Conservation (phyloP, 2,113 vertebrate genomes). For the Thoracochromis brauschi region DNA sequence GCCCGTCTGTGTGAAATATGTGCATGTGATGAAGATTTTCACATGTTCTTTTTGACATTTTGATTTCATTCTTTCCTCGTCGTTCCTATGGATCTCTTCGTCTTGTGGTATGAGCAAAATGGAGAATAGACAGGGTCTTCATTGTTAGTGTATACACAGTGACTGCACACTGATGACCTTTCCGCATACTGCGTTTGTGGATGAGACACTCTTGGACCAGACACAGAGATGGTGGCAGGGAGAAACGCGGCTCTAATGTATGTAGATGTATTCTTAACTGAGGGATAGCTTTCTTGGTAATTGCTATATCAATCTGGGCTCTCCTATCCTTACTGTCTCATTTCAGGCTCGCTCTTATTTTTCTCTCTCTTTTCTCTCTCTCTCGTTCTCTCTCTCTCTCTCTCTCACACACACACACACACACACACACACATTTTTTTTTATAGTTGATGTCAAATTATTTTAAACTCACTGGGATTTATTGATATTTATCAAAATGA, state of each 20-base stretch:
- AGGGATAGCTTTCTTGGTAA: conserved; percentile 66
- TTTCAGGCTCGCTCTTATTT: conserved; percentile 43
- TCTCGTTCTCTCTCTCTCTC: background rate
- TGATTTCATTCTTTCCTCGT: background rate
- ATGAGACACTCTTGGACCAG: conserved; percentile 18
- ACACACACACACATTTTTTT: background rate
- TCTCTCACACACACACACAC: background rate
- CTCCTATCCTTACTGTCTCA: conserved; percentile 54
- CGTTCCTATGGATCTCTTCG: background rate
- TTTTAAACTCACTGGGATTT: too few species aligned
- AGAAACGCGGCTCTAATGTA: conserved; percentile 61
- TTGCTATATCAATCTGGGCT: conserved; percentile 71
- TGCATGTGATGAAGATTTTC: background rate
- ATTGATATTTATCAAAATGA: too few species aligned
- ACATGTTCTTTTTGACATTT: background rate
- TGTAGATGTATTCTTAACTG: conserved; percentile 72
- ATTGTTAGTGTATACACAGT: conserved; percentile 7
- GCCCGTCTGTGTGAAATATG: background rate
- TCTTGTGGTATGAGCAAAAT: background rate
- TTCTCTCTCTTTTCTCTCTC: background rate
- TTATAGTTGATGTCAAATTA: too few species aligned
- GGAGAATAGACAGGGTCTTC: background rate
- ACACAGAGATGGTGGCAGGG: conserved; percentile 34
- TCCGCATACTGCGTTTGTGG: background rate
- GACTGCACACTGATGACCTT: conserved; percentile 34